Base-by-base conservation (phyloP, 2,888 invertebrate genomes). In the Spisula solida region DNA sequence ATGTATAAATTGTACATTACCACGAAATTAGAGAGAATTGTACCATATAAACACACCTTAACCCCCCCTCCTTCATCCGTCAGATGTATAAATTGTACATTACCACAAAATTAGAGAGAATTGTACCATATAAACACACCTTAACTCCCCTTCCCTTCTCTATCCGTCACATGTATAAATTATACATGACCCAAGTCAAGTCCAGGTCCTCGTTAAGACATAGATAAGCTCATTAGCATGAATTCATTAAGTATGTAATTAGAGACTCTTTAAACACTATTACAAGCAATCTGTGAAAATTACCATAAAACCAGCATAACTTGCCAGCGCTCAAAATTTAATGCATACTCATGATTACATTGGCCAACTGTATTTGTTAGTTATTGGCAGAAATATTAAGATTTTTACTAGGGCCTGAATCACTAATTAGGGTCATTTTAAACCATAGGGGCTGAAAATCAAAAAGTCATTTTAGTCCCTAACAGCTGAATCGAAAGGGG, bases 161-260 rank as follows among this genome's bases (percentile, higher is more conserved):
- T 8, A 41, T 41, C 41, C 29, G 18, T 60, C 60, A 31, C 75
- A 66, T 66, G 60, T 4, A 25, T 25, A 25, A 2, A 66, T 31
- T 4, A 25, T 25, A 25, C 25, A 66, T 31, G 75, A 34, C 31
- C 60, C n/a, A 12, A 75, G 20, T 34, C 8, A 75, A 75, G 75
- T 75, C 31, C 75, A 75, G 25, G 31, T 31, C 18, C 31, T 78
- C 83, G 75, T 75, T 83, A 1, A 48, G 16, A 51, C 31, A 25
- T 20, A 48, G 83, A 83, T 83, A 75, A 83, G 51, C 20, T 83
- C 5, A 75, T 83, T 83, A 83, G 48, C 75, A 41, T 75, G 75
- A 29, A 83, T 80, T 75, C 29, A 75, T 75, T 75, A 75, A 34
- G 18, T 34, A n/a, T 66, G 60, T 66, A 66, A 66, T 66, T 10